Conservation (phyloP, 2,113 vertebrate genomes). For the Chauna torquata region DNA sequence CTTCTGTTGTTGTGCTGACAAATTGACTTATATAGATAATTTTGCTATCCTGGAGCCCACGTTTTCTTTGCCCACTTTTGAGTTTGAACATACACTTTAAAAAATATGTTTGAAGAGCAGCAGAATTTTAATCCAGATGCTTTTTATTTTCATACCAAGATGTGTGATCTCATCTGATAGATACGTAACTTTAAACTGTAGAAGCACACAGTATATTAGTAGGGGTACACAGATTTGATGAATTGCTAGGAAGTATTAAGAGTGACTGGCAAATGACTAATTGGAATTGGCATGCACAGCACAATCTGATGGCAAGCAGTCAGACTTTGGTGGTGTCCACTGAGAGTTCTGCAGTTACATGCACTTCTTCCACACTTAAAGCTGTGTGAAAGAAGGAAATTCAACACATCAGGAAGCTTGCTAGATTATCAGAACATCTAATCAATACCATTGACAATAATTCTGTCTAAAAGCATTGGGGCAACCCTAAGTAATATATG, state of each 20-base stretch:
- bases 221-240: neutral
- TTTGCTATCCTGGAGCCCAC: neutral
- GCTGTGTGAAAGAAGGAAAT: constrained; percentile 72
- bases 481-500: constrained; percentile 57
- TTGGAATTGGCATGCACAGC: constrained; percentile 65
- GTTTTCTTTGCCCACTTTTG: neutral
- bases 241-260: constrained; percentile 40
- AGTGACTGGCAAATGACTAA: constrained; percentile 38
- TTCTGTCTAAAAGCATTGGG: constrained; percentile 82
- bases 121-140: neutral
- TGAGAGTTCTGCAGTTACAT: constrained; percentile 36
- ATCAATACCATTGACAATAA: constrained; percentile 92
- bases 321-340: constrained; percentile 36
- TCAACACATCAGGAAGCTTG: constrained; percentile 85
- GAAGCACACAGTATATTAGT: neutral
- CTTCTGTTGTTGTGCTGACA: neutral
- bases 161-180: neutral
- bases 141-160: neutral
- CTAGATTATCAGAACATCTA: constrained; percentile 83
- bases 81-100: neutral
- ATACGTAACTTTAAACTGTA: neutral
- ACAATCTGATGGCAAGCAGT: constrained; percentile 10
- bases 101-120: neutral
- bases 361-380: constrained; percentile 70
- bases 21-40: neutral